A percentile compares a stretch with the other conserved stretches of the same genome.
Evolutionary conservation across 2,113 vertebrate genomes (phyloP).

Genomic region (Oenanthe oenanthe): DNA sequence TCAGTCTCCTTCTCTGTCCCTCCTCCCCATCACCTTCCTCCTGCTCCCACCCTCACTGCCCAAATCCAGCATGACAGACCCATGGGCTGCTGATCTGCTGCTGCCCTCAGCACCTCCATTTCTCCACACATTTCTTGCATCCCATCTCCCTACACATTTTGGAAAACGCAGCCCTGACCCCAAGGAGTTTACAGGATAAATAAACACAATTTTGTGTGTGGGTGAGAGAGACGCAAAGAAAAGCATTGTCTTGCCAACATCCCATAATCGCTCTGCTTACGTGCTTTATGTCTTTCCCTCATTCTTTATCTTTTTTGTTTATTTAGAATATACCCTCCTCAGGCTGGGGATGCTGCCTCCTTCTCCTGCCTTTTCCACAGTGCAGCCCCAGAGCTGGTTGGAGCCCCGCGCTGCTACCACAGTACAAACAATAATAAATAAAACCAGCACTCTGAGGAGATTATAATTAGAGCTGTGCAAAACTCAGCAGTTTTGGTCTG

Average conservation of each 20-base stretch:
- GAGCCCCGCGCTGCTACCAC: background rate
- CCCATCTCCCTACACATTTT: background rate
- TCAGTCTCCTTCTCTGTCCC: background rate
- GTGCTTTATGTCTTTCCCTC: background rate
- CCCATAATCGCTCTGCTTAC: background rate
- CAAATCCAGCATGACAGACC: fast-evolving
- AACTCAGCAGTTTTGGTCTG: conserved; percentile 68
- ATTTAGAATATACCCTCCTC: conserved; percentile 16
- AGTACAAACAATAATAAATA: conserved; percentile 67
- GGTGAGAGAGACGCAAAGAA: background rate
- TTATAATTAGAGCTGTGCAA: conserved; percentile 64
- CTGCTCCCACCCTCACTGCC: fast-evolving
- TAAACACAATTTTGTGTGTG: background rate
- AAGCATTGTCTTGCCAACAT: background rate
- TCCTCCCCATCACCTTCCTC: background rate
- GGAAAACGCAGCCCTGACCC: background rate
- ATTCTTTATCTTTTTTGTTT: conserved; percentile 26
- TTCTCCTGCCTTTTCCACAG: conserved; percentile 31
- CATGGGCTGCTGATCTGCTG: background rate
- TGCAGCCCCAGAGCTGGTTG: background rate
- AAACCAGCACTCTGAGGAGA: conserved; percentile 52
- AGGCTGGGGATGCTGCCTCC: background rate
- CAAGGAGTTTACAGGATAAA: background rate
- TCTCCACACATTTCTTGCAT: background rate
- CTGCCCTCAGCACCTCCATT: background rate